phyloP scores from a whole-genome alignment of 2,113 vertebrate genomes.

The Aramus guarauna region DNA sequence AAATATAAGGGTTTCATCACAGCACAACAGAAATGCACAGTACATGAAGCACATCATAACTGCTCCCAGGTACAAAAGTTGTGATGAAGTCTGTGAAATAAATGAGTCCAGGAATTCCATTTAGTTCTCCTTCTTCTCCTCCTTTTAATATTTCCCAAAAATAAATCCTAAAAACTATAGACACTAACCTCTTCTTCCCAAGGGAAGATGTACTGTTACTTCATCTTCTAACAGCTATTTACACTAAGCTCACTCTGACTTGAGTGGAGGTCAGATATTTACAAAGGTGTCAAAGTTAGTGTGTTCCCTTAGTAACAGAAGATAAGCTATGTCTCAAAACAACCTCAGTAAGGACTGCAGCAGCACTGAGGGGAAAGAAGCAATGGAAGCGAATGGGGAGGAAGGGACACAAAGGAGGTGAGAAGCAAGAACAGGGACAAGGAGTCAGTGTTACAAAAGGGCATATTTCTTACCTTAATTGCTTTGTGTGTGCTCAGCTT shows the following conservation, averaged over 20 bases:
- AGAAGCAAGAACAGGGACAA: neutral
- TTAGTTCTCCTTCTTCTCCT: neutral
- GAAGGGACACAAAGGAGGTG: neutral
- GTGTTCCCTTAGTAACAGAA: neutral
- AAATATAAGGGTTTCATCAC: neutral
- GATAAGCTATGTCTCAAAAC: neutral
- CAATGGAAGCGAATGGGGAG: neutral
- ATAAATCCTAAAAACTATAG: neutral
- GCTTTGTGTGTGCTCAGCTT: constrained; percentile 89
- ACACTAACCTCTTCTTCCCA: neutral
- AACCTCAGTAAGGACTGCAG: neutral
- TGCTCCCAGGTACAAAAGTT: neutral
- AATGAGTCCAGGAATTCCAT: neutral
- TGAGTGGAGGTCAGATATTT: neutral
- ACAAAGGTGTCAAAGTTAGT: neutral
- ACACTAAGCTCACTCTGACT: neutral
- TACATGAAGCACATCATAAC: neutral
- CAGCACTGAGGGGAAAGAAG: neutral
- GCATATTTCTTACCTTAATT: constrained; percentile 80
- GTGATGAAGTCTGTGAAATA: neutral
- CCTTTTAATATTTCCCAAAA: neutral
- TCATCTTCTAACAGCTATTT: neutral
- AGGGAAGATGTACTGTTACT: neutral
- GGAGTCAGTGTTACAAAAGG: neutral
- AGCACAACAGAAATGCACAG: neutral